Evolutionary conservation across 2,888 invertebrate species (phyloP).

Genomic region (Melanargia galathea): DNA sequence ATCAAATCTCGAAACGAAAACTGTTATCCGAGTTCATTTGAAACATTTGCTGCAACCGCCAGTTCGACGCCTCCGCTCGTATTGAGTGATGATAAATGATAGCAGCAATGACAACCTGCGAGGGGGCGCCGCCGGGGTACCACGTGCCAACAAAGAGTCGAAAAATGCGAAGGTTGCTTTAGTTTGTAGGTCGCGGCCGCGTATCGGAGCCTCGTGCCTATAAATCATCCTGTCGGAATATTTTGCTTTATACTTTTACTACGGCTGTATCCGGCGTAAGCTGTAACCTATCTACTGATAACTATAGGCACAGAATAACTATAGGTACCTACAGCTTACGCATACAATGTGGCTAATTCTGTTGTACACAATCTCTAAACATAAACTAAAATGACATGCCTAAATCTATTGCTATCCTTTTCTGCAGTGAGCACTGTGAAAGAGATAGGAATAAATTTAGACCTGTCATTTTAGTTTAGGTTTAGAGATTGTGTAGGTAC

Average conservation of each 20-base stretch:
- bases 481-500: no score
- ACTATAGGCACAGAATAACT: neutral
- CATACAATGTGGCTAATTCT: no score
- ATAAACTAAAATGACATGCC: no score
- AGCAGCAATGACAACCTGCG: slow-evolving; percentile 74
- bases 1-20: slow-evolving; percentile 26
- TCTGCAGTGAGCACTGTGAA: no score
- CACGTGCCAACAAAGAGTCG: slow-evolving; percentile 79
- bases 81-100: slow-evolving; percentile 80
- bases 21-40: slow-evolving; percentile 42
- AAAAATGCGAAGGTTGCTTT: slow-evolving; percentile 79
- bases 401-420: no score
- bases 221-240: slow-evolving; percentile 77
- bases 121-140: slow-evolving; percentile 62
- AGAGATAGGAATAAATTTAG: no score
- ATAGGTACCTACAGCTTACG: no score
- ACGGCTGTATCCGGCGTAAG: slow-evolving; percentile 20
- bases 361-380: no score
- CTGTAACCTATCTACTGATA: neutral
- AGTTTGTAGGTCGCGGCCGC: slow-evolving; percentile 78
- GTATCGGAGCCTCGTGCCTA: slow-evolving; percentile 73
- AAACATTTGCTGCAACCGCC: slow-evolving; percentile 63
- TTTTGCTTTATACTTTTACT: slow-evolving; percentile 44
- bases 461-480: no score
- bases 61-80: slow-evolving; percentile 76